phyloP scores from a whole-genome alignment of 1,140 invertebrate genomes.

The Drosophila parabipectinata region DNA sequence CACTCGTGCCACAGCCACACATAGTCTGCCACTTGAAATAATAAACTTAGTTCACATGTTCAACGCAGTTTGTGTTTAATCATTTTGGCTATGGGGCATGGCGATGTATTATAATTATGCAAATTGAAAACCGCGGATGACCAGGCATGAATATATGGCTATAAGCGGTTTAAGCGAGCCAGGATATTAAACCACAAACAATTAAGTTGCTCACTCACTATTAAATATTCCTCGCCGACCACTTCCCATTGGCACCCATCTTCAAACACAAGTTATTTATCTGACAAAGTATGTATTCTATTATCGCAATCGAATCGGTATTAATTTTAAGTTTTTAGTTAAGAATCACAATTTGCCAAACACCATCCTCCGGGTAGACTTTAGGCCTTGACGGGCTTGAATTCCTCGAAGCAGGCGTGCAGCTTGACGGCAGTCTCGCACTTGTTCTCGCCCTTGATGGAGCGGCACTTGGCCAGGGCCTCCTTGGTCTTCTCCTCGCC shows the following conservation, averaged over 20 bases:
- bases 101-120: conserved; percentile 65
- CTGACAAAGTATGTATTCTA: conserved; percentile 29
- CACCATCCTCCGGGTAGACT: neutral
- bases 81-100: conserved; percentile 17
- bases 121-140: conserved; percentile 66
- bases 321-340: conserved; percentile 26
- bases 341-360: conserved; percentile 66
- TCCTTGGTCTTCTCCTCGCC: conserved; percentile 70
- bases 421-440: conserved; percentile 65
- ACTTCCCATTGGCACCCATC: neutral
- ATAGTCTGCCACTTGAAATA: conserved; percentile 27
- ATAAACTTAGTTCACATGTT: conserved; percentile 70
- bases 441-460: conserved; percentile 62
- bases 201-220: neutral
- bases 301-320: neutral
- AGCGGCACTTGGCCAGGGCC: conserved; percentile 54
- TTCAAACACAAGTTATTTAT: neutral
- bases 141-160: conserved; percentile 42
- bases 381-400: conserved; percentile 61
- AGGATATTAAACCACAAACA: conserved; percentile 14
- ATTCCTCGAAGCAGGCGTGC: conserved; percentile 61
- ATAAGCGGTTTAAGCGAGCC: conserved; percentile 58
- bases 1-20: neutral
- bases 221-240: neutral
- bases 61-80: conserved; percentile 57